Evolutionary conservation across 2,797 vertebrate species (phyloP).

Genomic region (Cryptoprocta ferox): DNA sequence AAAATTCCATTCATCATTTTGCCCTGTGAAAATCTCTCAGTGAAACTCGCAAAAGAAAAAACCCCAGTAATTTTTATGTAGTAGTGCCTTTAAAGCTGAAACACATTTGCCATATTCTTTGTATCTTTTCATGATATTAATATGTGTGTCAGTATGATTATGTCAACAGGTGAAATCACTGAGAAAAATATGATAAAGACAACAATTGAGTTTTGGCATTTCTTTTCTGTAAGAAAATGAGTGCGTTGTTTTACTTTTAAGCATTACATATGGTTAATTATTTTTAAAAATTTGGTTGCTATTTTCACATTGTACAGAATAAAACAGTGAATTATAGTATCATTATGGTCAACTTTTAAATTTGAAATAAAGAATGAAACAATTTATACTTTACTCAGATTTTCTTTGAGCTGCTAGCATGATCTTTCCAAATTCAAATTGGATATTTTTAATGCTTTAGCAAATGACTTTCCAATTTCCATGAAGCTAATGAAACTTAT

Average conservation of each 20-base stretch:
- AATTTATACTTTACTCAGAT: neutral
- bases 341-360: neutral
- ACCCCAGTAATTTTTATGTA: conserved; percentile 63
- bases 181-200: neutral
- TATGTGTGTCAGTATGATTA: neutral
- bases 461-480: conserved; percentile 49
- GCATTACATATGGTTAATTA: neutral
- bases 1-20: conserved; percentile 71
- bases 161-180: conserved; percentile 33
- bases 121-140: neutral
- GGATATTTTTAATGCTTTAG: neutral
- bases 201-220: neutral
- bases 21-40: conserved; percentile 67
- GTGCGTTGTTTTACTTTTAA: neutral
- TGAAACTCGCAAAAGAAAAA: conserved; percentile 74
- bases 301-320: neutral
- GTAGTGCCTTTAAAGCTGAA: conserved; percentile 74
- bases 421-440: neutral
- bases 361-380: conserved; percentile 6
- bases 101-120: neutral
- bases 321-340: neutral
- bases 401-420: conserved; percentile 44
- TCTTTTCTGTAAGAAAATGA: neutral
- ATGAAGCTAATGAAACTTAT: neutral
- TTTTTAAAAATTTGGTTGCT: neutral